Conservation (phyloP, 2,113 vertebrate species). For the Ictidomys tridecemlineatus region DNA sequence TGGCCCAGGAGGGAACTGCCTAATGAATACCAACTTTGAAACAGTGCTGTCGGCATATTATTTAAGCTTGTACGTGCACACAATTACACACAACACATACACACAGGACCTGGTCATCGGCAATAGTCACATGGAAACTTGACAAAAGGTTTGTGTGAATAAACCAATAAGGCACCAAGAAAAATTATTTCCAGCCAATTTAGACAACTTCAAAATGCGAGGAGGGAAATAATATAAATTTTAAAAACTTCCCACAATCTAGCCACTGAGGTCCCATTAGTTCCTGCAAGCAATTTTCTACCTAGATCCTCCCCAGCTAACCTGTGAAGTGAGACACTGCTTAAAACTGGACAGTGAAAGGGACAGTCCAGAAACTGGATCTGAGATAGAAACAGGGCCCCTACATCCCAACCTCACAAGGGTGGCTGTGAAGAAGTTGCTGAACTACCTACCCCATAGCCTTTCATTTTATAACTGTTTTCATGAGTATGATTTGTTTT, state of each 20-base stretch:
- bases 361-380: background rate
- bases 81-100: constrained; percentile 37
- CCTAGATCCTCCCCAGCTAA: background rate
- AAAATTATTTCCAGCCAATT: constrained; percentile 64
- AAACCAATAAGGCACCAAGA: constrained; percentile 80
- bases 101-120: background rate
- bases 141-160: constrained; percentile 64
- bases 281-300: background rate
- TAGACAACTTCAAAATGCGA: constrained; percentile 52
- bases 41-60: constrained; percentile 69
- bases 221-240: background rate
- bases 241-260: constrained; percentile 24
- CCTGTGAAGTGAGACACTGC: background rate
- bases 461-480: background rate
- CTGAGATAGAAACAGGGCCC: background rate
- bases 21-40: constrained; percentile 76
- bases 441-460: background rate
- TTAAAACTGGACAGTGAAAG: background rate
- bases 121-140: constrained; percentile 24
- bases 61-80: constrained; percentile 61
- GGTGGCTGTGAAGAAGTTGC: background rate
- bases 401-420: background rate
- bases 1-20: constrained; percentile 70
- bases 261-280: background rate
- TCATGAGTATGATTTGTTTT: background rate